Base-by-base conservation (phyloP, 2,888 invertebrate genomes). In the Platynereis dumerilii region DNA sequence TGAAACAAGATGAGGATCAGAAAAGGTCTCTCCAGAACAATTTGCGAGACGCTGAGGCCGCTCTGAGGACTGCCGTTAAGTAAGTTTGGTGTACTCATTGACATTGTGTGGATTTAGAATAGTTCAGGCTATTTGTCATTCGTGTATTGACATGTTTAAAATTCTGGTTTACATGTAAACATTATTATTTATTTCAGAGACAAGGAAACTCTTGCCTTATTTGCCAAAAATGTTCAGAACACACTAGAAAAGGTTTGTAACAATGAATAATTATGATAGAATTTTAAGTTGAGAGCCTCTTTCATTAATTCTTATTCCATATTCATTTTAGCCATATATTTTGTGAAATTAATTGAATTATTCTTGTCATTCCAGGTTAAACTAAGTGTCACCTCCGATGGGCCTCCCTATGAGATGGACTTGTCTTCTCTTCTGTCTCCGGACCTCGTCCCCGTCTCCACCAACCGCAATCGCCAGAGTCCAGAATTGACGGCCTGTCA, bases 21-120 rank as follows among this genome's bases (percentile, higher is more conserved):
- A 75, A 75, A 34, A 75, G 74, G 59, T 69, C 74, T 12, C 69
- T 80, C 24, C 72, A 72, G 44, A 74, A 74, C 42, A 80, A 81
- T 60, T 68, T 82, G 26, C 67, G 66, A 26, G 82, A 81, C 72
- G 80, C 80, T 5, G 81, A 82, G 69, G 77, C 75, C 58, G 78
- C 82, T 3, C 73, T 81, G n/a, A 75, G 75, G 53, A 79, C 78
- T 39, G 78, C 77, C 1, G 74, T 76, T 55, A 80, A 73, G 80
- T 80, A 65, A 68, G 62, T 17, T 12, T 48, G n/a, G n/a, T n/a
- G n/a, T n/a, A n/a, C 12, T 42, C 12, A n/a, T n/a, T n/a, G 12
- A 42, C 44, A 42, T 42, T 42, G 44, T 15, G n/a, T 42, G 44
- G 44, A 52, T 22, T 52, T 52, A 52, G 17, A 52, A 17, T 20